Conservation (phyloP, 1,140 invertebrate species). For the Grapholita molesta region DNA sequence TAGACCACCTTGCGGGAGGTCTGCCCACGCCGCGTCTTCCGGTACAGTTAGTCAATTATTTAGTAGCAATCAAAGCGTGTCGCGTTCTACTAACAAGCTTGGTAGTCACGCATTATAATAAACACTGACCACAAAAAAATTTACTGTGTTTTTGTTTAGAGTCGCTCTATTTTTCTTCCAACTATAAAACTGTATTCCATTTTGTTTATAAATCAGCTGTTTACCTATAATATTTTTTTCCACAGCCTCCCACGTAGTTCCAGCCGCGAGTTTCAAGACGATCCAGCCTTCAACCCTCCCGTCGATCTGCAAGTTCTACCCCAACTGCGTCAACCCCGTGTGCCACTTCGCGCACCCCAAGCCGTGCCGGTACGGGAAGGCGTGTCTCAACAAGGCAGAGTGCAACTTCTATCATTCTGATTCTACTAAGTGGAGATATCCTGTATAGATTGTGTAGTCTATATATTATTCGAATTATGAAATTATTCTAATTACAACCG, state of each 20-base stretch:
- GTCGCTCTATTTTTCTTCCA: no score
- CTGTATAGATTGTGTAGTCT: constrained; percentile 27
- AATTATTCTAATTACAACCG: not conserved
- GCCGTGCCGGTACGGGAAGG: constrained; percentile 80
- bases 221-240: no score
- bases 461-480: not conserved
- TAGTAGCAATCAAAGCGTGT: no score
- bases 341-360: constrained; percentile 83
- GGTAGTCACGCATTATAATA: no score
- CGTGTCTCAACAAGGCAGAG: constrained; percentile 81
- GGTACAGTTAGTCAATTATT: no score
- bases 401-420: constrained; percentile 81
- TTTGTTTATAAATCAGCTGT: no score
- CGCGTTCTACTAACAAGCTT: no score
- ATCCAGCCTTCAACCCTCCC: constrained; percentile 66
- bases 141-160: no score
- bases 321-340: constrained; percentile 78
- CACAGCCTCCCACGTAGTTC: constrained; percentile 82
- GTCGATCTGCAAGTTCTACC: constrained; percentile 81
- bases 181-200: no score
- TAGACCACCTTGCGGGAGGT: no score
- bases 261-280: constrained; percentile 79
- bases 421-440: constrained; percentile 65
- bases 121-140: no score
- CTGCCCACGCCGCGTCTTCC: no score